Evolutionary conservation across 2,888 invertebrate species (phyloP).

Genomic region (Seira ritae): DNA sequence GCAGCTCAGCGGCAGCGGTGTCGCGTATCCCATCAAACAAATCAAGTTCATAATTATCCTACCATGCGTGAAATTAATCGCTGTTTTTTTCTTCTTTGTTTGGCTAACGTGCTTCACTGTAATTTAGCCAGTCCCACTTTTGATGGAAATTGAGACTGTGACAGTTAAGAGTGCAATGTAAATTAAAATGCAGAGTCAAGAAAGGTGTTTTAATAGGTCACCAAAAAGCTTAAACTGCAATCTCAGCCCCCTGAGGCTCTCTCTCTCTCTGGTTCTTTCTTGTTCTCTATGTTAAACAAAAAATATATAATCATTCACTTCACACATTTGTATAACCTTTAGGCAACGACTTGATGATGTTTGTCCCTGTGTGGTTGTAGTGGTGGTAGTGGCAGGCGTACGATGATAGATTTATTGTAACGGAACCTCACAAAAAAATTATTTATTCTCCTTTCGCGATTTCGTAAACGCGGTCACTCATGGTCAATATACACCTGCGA

Average conservation of each 20-base stretch:
- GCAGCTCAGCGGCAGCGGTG: not conserved
- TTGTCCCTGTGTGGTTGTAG: conserved; percentile 18
- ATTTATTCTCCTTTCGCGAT: not conserved
- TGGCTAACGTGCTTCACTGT: conserved; percentile 15
- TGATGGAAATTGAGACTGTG: conserved; percentile 43
- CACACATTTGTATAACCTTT: conserved; percentile 24
- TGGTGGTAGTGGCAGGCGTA: conserved; percentile 5
- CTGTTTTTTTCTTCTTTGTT: conserved; percentile 34
- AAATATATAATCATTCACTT: conserved; percentile 28
- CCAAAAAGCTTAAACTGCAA: conserved; percentile 14
- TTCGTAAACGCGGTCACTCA: not conserved
- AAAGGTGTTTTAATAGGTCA: conserved; percentile 42
- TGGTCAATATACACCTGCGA: not conserved
- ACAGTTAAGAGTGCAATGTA: conserved; percentile 29
- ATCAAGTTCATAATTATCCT: not conserved
- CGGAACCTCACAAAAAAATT: conserved; percentile 33
- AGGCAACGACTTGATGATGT: not conserved
- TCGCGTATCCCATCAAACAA: not conserved
- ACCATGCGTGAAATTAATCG: conserved; percentile 45
- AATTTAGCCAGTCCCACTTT: conserved; percentile 5
- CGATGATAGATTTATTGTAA: conserved; percentile 50
- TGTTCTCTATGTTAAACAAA: not conserved
- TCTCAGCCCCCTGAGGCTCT: no score
- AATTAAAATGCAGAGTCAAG: conserved; percentile 30
- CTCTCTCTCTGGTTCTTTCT: not conserved